phyloP scores from a whole-genome alignment of 2,888 invertebrate species.

The Craniophora ligustri region DNA sequence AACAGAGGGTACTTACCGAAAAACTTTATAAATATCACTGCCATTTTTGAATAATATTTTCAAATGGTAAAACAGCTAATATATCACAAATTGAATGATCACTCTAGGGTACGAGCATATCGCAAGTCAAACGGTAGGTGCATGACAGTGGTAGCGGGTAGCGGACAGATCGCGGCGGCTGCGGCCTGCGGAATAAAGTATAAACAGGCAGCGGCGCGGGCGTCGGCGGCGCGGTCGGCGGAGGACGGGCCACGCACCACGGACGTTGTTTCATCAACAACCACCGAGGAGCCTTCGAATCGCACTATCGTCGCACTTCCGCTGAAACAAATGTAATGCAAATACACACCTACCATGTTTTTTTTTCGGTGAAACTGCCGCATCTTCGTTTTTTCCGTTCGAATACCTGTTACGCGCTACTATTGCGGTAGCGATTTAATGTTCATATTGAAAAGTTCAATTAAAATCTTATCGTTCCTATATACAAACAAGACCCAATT shows the following conservation, averaged over 20 bases:
- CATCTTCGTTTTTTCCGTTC: too few relatives aligned
- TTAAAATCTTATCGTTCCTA: too few relatives aligned
- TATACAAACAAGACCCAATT: too few relatives aligned
- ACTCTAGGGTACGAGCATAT: conserved; percentile 53
- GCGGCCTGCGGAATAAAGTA: conserved; percentile 57
- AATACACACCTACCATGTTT: conserved; percentile 14
- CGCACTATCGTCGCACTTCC: conserved; percentile 52
- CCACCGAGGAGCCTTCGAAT: conserved; percentile 51
- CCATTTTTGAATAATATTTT: conserved; percentile 67
- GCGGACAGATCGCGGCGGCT: conserved; percentile 58
- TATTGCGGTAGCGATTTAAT: too few relatives aligned
- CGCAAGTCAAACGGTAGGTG: conserved; percentile 35
- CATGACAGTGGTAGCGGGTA: conserved; percentile 28
- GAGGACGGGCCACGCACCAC: conserved; percentile 23
- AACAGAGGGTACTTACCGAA: conserved; percentile 70
- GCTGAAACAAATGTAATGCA: conserved; percentile 35
- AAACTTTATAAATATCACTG: conserved; percentile 76
- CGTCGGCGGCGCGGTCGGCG: conserved; percentile 29
- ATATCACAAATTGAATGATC: conserved; percentile 50
- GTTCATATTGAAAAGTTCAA: too few relatives aligned
- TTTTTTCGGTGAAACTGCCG: background rate
- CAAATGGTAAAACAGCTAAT: conserved; percentile 23
- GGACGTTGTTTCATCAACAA: conserved; percentile 64
- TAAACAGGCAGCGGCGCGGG: conserved; percentile 32
- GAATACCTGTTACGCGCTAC: too few relatives aligned